phyloP scores from a whole-genome alignment of 2,113 vertebrate species.

The Hemibagrus wyckioides region DNA sequence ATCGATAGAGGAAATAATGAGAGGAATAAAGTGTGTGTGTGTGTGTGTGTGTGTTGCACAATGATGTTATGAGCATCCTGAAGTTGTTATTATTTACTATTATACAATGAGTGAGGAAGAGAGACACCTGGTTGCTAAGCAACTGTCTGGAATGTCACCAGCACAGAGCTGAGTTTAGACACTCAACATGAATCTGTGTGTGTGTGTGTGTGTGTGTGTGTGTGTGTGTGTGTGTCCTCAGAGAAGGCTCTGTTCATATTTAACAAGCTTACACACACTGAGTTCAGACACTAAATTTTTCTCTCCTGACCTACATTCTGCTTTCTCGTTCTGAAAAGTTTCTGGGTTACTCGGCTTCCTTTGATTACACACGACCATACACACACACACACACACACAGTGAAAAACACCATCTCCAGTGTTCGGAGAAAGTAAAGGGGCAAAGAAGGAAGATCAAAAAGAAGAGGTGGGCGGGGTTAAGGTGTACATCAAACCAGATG shows the following conservation, averaged over 20 bases:
- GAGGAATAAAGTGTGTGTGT: too few species aligned
- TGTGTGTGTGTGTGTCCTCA: slow-evolving; percentile 18
- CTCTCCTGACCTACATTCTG: slow-evolving; percentile 10
- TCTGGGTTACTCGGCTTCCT: not conserved
- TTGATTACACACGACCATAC: slow-evolving; percentile 1
- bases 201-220: slow-evolving; percentile 12
- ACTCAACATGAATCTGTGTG: not conserved
- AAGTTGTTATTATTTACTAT: not conserved
- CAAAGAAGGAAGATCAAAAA: not conserved
- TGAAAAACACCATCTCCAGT: not conserved
- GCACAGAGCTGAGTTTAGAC: not conserved
- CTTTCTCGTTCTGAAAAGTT: not conserved
- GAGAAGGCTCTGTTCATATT: not conserved
- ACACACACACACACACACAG: not conserved
- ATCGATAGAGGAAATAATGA: too few species aligned
- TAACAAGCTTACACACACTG: slow-evolving; percentile 19
- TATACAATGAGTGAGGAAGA: not conserved
- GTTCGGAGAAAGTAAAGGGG: not conserved
- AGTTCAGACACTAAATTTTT: not conserved
- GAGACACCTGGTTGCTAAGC: not conserved
- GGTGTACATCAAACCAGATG: not conserved
- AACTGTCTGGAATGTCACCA: not conserved
- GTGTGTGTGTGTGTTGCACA: too few species aligned
- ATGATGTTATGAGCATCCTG: not conserved
- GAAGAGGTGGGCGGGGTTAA: not conserved